Evolutionary conservation across 2,797 vertebrate genomes (phyloP), one percentile per base, ranked within the genome.

Genomic region (Enteromius treurensis): DNA sequence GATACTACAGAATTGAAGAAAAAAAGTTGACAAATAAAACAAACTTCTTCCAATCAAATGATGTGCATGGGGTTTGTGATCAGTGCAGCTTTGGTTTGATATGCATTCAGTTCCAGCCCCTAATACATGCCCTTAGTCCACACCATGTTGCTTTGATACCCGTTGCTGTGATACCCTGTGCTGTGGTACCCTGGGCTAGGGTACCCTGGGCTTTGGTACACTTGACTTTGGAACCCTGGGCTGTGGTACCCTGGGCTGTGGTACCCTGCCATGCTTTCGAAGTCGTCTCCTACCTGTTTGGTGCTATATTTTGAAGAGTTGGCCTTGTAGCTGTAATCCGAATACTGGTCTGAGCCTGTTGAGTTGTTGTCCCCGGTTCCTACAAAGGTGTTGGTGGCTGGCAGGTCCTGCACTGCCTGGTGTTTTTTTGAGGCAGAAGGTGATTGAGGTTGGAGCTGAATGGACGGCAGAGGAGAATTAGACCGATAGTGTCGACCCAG

Each of bases 251-350:
- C 77, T 69, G 85, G 6, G 53, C 81, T 95, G 88, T 81, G 84
- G 95, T 94, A 95, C 93, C 90, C 90, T 90, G 96, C 90, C 62
- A 95, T 94, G 94, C 95, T 94, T 93, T 96, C 95, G 90, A 95
- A 91, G 90, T 97, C 95, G 91, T 97, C 96, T 95, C 98, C 97
- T 99, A 99, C 98, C 98, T 99, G 98, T 97, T 99, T 99, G 96
- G 93, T 97, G 97, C 95, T 97, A 96, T 98, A 99, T 97, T 99
- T 99, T 91, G 97, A 97, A 87, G 97, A 96, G 90, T 98, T 99
- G 95, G 97, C 96, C 94, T 98, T 98, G 96, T 98, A 99, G 97
- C 97, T 98, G 97, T 98, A 99, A 97, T 99, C 97, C 93, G 97
- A 99, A 94, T 98, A 99, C 94, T 99, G 98, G 95, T 99, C 98